phyloP scores from a whole-genome alignment of 1,140 invertebrate species.

The Drosophila trapezifrons region DNA sequence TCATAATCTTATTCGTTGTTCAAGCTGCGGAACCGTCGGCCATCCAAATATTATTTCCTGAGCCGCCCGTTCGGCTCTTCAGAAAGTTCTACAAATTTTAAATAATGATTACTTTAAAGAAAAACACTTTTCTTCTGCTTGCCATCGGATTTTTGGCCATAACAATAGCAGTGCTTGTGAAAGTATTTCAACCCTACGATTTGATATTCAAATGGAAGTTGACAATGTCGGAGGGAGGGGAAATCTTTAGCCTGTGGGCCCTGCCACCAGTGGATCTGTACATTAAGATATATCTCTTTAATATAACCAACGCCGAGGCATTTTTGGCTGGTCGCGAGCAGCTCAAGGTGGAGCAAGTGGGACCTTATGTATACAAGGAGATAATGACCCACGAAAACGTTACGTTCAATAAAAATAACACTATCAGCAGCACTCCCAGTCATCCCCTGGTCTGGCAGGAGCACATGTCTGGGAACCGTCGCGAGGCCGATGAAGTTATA shows the following conservation, averaged over 20 bases:
- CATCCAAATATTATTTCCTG: background rate
- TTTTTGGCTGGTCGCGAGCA: conserved; percentile 90
- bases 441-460: conserved; percentile 90
- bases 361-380: conserved; percentile 95
- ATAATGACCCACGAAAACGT: conserved; percentile 88
- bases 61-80: no score
- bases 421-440: conserved; percentile 87
- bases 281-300: conserved; percentile 94
- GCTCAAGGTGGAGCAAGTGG: conserved; percentile 91
- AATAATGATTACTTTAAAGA: background rate
- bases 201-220: conserved; percentile 90
- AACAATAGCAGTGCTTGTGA: conserved; percentile 86
- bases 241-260: conserved; percentile 94
- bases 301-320: conserved; percentile 93
- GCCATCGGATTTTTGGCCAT: conserved; percentile 88
- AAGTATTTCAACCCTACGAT: conserved; percentile 89
- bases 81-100: background rate
- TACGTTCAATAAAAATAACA: conserved; percentile 90
- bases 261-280: conserved; percentile 93
- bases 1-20: background rate
- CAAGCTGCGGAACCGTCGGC: no score
- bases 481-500: conserved; percentile 90
- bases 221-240: conserved; percentile 88
- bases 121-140: conserved; percentile 87
- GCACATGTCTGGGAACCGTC: conserved; percentile 88